A percentile compares a stretch with the other conserved stretches of the same genome.
These are phyloP conservation scores for Dinomys branickii DNA, from an alignment of 2,113 vertebrate species.

Conservation along the genomic window DNA sequence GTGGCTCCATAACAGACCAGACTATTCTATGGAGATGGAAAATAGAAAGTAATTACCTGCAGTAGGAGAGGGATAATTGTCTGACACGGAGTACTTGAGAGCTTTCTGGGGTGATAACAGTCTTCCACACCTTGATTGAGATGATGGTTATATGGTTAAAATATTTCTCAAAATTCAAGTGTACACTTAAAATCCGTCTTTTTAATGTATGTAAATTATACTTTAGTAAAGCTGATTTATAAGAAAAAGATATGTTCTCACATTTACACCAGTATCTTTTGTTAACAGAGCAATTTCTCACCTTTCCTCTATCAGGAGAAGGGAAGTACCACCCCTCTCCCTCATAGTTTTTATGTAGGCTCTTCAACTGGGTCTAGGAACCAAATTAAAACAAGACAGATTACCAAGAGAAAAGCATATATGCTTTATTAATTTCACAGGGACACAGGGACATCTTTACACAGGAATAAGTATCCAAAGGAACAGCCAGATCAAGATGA, in stretches of 20 bases:
- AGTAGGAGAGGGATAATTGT: neutral
- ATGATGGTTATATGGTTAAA: neutral
- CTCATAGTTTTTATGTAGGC: neutral
- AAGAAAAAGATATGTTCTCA: neutral
- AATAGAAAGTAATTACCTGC: neutral
- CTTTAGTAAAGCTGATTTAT: neutral
- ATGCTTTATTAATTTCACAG: neutral
- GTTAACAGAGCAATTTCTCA: neutral
- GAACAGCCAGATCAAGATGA: neutral
- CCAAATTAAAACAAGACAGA: neutral
- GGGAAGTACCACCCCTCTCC: neutral
- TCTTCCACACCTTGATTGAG: neutral
- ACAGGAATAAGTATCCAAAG: neutral
- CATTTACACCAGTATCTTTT: neutral
- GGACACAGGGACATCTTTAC: neutral
- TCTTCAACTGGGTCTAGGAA: neutral
- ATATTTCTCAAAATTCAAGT: neutral
- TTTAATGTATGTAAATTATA: neutral
- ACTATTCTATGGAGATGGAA: neutral
- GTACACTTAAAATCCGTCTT: neutral
- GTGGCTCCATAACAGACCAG: neutral
- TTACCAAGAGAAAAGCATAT: neutral
- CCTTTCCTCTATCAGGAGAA: neutral
- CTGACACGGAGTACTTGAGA: neutral
- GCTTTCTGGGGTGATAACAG: neutral